These are phyloP conservation scores for Dryas iulia DNA, from an alignment of 1,140 invertebrate genomes.

Conservation along the genomic window DNA sequence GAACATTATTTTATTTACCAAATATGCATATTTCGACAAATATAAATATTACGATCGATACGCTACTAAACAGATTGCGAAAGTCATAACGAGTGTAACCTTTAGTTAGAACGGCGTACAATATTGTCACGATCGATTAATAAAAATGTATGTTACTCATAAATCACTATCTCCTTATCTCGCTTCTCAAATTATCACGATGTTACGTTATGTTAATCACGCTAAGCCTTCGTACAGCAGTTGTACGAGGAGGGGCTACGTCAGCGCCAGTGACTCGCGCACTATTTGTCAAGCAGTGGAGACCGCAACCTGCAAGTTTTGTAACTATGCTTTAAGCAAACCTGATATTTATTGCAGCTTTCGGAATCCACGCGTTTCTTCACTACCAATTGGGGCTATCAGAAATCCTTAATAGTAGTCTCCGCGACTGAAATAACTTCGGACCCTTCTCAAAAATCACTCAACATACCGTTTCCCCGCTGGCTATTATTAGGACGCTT, in stretches of 20 bases:
- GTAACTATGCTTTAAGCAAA: conserved; percentile 61
- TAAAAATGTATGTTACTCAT: conserved; percentile 61
- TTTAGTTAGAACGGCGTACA: conserved; percentile 64
- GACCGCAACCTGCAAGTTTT: conserved; percentile 56
- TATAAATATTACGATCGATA: background rate
- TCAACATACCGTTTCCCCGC: conserved; percentile 40
- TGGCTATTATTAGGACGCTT: conserved; percentile 50
- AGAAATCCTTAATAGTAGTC: background rate
- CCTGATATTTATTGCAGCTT: conserved; percentile 64
- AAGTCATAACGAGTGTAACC: conserved; percentile 73
- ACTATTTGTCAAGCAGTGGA: conserved; percentile 62
- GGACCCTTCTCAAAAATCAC: conserved; percentile 40
- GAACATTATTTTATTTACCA: background rate
- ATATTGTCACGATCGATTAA: conserved; percentile 74
- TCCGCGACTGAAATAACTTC: background rate
- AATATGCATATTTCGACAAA: background rate
- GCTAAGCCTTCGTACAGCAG: conserved; percentile 23
- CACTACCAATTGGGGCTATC: background rate
- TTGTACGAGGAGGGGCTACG: conserved; percentile 13
- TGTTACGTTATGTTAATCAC: conserved; percentile 43
- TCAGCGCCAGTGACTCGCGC: conserved; percentile 32
- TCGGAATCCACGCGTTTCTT: conserved; percentile 40
- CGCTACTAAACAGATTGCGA: conserved; percentile 54
- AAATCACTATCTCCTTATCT: conserved; percentile 67
- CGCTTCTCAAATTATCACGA: conserved; percentile 50